Conservation (phyloP, 2,113 vertebrate species). For the Onychostruthus taczanowskii region DNA sequence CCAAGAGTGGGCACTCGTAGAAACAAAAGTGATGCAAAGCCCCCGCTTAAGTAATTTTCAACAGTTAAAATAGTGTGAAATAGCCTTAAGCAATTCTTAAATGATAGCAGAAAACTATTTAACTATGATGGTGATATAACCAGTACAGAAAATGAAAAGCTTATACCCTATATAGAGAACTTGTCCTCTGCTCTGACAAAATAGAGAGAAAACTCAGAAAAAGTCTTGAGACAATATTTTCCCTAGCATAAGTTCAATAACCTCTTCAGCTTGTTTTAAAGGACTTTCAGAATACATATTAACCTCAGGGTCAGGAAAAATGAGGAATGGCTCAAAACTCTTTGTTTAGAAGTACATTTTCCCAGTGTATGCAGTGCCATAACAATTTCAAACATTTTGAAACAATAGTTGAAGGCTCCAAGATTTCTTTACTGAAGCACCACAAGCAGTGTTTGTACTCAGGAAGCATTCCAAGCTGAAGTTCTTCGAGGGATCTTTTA, state of each 20-base stretch:
- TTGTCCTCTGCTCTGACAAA: not conserved
- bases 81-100: not conserved
- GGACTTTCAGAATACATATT: not conserved
- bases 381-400: not conserved
- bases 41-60: not conserved
- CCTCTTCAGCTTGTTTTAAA: not conserved
- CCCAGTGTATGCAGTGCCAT: not conserved
- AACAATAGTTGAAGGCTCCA: not conserved
- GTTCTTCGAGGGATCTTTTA: not conserved
- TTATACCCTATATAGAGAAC: not conserved
- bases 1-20: not conserved
- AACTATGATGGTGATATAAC: not conserved
- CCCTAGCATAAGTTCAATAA: not conserved
- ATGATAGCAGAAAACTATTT: not conserved
- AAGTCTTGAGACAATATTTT: not conserved
- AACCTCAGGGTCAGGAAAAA: not conserved
- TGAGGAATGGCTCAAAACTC: not conserved
- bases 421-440: not conserved
- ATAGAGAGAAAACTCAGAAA: not conserved
- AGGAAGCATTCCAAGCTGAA: not conserved
- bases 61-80: not conserved
- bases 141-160: not conserved
- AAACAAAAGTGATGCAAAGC: slow-evolving; percentile 9
- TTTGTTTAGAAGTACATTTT: not conserved
- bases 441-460: not conserved